Percentiles rank a stretch among this genome's conserved stretches.
phyloP scores from a whole-genome alignment of 2,113 vertebrate species.

The Odocoileus virginianus region DNA sequence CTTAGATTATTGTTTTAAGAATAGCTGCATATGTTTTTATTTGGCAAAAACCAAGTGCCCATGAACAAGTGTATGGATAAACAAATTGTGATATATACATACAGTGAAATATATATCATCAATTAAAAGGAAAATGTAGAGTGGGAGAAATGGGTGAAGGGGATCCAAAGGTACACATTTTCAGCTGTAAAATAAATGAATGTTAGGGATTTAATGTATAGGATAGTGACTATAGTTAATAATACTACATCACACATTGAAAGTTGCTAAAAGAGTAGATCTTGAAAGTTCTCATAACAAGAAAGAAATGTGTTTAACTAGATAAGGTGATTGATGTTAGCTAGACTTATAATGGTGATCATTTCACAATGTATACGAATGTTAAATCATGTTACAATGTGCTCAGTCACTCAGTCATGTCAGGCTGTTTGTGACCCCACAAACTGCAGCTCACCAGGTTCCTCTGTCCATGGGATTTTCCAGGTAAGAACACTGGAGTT shows the following conservation, averaged over 20 bases:
- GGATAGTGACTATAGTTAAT: background rate
- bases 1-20: background rate
- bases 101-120: background rate
- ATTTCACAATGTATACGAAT: background rate
- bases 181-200: background rate
- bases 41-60: background rate
- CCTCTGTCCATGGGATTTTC: background rate
- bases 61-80: background rate
- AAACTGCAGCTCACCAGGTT: background rate
- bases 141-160: background rate
- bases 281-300: background rate
- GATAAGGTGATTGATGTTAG: background rate
- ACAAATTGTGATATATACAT: background rate
- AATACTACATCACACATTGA: background rate
- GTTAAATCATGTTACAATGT: background rate
- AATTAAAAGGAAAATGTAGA: background rate
- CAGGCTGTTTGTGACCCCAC: background rate
- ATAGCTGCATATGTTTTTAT: background rate
- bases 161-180: background rate
- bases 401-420: background rate
- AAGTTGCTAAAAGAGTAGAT: background rate
- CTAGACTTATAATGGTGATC: background rate
- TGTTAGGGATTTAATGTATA: background rate
- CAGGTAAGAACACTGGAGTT: background rate
- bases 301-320: background rate